Conservation (phyloP, 2,797 vertebrate species). For the Sebastes paucispinis region DNA sequence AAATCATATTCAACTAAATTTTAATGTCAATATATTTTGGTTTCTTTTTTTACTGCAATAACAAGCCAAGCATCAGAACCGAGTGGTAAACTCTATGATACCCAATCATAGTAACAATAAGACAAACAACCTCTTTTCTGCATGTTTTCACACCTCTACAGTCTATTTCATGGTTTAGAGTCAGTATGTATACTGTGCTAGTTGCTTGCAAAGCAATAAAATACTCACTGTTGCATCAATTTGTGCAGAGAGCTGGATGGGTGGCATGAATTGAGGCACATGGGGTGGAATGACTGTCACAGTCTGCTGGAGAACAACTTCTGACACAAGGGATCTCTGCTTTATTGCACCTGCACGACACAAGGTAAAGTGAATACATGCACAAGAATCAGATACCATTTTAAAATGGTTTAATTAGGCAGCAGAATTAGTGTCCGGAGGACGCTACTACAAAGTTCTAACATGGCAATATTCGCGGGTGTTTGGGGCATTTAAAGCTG, state of each 20-base stretch:
- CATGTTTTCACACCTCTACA: neutral
- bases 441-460: neutral
- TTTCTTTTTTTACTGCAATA: neutral
- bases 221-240: slow-evolving; percentile 67
- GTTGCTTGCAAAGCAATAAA: neutral
- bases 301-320: slow-evolving; percentile 80
- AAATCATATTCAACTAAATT: neutral
- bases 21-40: neutral
- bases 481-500: neutral
- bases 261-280: slow-evolving; percentile 47
- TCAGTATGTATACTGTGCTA: neutral
- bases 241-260: slow-evolving; percentile 59
- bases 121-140: neutral
- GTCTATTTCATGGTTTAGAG: neutral
- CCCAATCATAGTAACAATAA: neutral
- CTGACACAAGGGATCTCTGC: slow-evolving; percentile 67
- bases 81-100: neutral
- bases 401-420: neutral
- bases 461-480: neutral
- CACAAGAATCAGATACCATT: neutral
- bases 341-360: slow-evolving; percentile 53
- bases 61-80: neutral
- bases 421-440: neutral
- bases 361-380: neutral
- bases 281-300: slow-evolving; percentile 73